A percentile compares a stretch with the other conserved stretches of the same genome.
phyloP scores from a whole-genome alignment of 2,797 vertebrate genomes.

The Esox lucius region DNA sequence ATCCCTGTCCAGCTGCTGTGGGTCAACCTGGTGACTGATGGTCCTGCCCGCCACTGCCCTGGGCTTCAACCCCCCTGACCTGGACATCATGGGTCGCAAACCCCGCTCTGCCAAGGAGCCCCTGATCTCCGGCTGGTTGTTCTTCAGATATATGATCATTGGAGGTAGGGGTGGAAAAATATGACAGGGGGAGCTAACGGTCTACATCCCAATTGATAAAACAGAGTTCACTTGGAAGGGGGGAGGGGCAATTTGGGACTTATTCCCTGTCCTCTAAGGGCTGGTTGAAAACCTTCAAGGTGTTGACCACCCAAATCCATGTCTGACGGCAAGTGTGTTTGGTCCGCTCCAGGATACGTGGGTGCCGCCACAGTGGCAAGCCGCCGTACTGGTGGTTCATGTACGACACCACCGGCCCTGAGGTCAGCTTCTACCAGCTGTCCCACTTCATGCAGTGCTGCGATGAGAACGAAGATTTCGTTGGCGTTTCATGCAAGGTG shows the following conservation, averaged over 20 bases:
- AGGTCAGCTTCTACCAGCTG: constrained; percentile 89
- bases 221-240: neutral
- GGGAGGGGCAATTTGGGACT: neutral
- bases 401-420: constrained; percentile 85
- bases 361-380: constrained; percentile 93
- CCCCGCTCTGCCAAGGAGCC: constrained; percentile 91
- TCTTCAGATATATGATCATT: constrained; percentile 95
- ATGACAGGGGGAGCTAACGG: neutral
- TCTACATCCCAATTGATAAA: neutral
- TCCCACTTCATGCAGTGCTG: constrained; percentile 95
- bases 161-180: constrained; percentile 74
- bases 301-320: neutral
- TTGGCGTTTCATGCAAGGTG: constrained; percentile 79
- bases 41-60: constrained; percentile 92
- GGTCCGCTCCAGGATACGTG: constrained; percentile 82
- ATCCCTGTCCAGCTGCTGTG: constrained; percentile 94
- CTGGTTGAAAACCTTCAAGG: neutral
- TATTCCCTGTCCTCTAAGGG: neutral
- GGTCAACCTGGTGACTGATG: constrained; percentile 94
- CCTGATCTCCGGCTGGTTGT: constrained; percentile 93
- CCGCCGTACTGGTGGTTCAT: constrained; percentile 96
- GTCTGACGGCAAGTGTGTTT: neutral
- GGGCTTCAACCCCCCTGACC: constrained; percentile 93
- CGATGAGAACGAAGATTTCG: constrained; percentile 79
- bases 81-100: constrained; percentile 93